A percentile compares a stretch with the other conserved stretches of the same genome.
Conservation (phyloP, 1,140 invertebrate genomes). For the Zelostemma sp. region DNA sequence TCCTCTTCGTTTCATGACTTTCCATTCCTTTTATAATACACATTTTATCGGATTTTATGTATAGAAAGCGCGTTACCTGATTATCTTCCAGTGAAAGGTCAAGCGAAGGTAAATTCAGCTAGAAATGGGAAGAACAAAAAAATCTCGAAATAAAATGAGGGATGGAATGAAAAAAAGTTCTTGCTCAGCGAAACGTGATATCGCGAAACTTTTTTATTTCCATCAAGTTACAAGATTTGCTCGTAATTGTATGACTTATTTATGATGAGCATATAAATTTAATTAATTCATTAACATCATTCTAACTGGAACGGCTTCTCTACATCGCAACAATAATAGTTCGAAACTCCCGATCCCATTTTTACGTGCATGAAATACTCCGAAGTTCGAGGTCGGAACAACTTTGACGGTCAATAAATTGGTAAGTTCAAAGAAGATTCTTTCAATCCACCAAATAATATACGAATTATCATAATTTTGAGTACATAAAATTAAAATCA, state of each 20-base stretch:
- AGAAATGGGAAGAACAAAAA: neutral
- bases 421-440: neutral
- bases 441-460: neutral
- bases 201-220: neutral
- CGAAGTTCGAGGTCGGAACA: too few relatives aligned
- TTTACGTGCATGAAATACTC: too few relatives aligned
- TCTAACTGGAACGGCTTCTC: too few relatives aligned
- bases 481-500: neutral
- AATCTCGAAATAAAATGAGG: neutral
- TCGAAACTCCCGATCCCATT: too few relatives aligned
- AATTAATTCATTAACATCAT: too few relatives aligned
- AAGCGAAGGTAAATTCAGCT: neutral
- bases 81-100: neutral
- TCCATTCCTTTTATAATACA: constrained; percentile 3
- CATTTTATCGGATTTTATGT: constrained; percentile 3
- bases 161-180: neutral
- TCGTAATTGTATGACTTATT: too few relatives aligned
- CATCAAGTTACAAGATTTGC: neutral
- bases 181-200: too few relatives aligned
- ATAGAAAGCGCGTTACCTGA: neutral
- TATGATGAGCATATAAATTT: too few relatives aligned
- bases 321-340: too few relatives aligned
- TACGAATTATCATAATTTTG: neutral
- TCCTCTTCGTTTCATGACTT: constrained; percentile 1
- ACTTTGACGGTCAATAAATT: neutral